Conservation (phyloP, 2,888 invertebrate genomes). For the Erebia aethiops region DNA sequence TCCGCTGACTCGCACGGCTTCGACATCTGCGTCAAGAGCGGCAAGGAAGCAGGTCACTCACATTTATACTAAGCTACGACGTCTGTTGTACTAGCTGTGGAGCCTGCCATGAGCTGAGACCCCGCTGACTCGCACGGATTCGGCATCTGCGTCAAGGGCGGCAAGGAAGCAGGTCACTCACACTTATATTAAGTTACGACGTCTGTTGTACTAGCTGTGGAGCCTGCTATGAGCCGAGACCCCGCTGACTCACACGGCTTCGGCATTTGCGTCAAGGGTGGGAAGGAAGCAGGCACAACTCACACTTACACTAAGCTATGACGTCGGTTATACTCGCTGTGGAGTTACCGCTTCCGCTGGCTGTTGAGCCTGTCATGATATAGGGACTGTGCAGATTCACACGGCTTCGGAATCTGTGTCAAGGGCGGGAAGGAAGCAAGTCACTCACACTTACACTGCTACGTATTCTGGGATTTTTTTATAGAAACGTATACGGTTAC, state of each 20-base stretch:
- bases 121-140: conserved; percentile 92
- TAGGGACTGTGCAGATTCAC: conserved; percentile 90
- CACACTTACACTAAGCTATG: not conserved
- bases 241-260: conserved; percentile 92
- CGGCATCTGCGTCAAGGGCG: conserved; percentile 95
- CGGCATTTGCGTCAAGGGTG: conserved; percentile 95
- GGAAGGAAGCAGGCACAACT: conserved; percentile 91
- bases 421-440: conserved; percentile 96
- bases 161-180: conserved; percentile 90
- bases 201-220: conserved; percentile 63
- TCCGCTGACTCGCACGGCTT: conserved; percentile 92
- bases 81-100: conserved; percentile 67
- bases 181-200: not conserved
- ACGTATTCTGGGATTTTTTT: too few species aligned
- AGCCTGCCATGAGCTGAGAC: conserved; percentile 92
- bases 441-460: conserved; percentile 78
- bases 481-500: too few species aligned
- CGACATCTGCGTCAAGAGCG: conserved; percentile 95
- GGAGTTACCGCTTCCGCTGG: too few species aligned
- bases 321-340: conserved; percentile 53
- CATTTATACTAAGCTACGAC: not conserved
- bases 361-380: conserved; percentile 92
- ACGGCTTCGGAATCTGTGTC: conserved; percentile 95
- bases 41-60: conserved; percentile 90
- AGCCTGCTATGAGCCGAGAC: conserved; percentile 89